These are phyloP conservation scores for Eurystomus gularis DNA, from an alignment of 2,113 vertebrate species.

Conservation along the genomic window DNA sequence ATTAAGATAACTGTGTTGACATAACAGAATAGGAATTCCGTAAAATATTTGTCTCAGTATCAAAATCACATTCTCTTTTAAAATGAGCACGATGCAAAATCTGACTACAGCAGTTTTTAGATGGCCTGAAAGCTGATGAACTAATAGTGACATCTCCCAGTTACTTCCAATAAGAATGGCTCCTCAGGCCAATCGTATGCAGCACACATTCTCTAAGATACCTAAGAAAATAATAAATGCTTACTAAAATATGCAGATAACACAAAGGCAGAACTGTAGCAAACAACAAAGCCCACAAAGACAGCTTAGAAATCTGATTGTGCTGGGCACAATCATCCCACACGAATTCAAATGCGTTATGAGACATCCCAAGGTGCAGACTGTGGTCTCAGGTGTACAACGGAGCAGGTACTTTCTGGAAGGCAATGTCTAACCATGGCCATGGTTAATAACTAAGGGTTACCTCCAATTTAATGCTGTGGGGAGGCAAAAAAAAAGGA, in stretches of 20 bases:
- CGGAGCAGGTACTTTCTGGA: neutral
- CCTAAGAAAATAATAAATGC: conserved; percentile 4
- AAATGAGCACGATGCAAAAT: neutral
- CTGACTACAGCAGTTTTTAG: neutral
- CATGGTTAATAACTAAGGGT: neutral
- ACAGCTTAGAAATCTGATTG: neutral
- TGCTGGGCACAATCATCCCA: neutral
- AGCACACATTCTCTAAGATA: neutral
- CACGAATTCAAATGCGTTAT: neutral
- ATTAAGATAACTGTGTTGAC: conserved; percentile 55
- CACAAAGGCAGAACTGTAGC: neutral
- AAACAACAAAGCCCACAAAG: neutral
- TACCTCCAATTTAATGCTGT: neutral
- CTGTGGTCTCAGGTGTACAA: neutral
- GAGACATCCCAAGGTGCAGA: neutral
- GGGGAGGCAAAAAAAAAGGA: neutral
- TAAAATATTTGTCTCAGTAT: conserved; percentile 6
- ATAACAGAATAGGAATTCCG: conserved; percentile 25
- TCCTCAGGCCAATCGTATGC: neutral
- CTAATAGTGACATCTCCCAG: neutral
- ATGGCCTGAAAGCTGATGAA: neutral
- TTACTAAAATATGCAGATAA: conserved; percentile 25
- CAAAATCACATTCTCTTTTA: conserved; percentile 24
- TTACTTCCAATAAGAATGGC: neutral
- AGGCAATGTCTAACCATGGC: neutral